Percentiles rank a stretch among this genome's conserved stretches.
These are phyloP conservation scores for Lycodopsis pacificus DNA, from an alignment of 2,797 vertebrate genomes.

Conservation along the genomic window DNA sequence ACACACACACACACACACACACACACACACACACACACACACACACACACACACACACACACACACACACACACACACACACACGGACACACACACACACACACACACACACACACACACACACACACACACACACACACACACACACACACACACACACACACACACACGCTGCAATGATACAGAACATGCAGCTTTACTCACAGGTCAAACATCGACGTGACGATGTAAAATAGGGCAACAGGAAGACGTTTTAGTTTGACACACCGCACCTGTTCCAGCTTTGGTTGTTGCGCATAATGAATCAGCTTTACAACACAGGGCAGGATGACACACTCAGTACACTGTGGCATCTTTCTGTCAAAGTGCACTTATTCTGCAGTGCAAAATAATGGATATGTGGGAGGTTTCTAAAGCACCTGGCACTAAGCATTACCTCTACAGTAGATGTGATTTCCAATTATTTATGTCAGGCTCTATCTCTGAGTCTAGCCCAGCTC, in stretches of 20 bases:
- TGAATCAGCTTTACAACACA: slow-evolving; percentile 33
- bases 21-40: not conserved
- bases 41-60: no score
- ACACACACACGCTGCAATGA: slow-evolving; percentile 38
- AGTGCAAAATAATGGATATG: slow-evolving; percentile 44
- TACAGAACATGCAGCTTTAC: slow-evolving; percentile 47
- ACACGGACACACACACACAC: not conserved
- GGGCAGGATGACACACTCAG: slow-evolving; percentile 32
- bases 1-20: slow-evolving; percentile 23
- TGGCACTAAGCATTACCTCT: slow-evolving; percentile 45
- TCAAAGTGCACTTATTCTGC: slow-evolving; percentile 12
- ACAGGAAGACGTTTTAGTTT: slow-evolving; percentile 65
- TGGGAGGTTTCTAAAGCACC: slow-evolving; percentile 43
- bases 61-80: no score
- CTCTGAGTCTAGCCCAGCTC: slow-evolving; percentile 22
- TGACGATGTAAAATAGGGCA: slow-evolving; percentile 65
- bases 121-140: no score
- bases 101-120: no score
- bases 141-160: not conserved
- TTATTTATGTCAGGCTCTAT: slow-evolving; percentile 49
- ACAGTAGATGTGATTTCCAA: slow-evolving; percentile 58
- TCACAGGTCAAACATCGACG: slow-evolving; percentile 78
- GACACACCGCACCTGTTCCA: slow-evolving; percentile 54
- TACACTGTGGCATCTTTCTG: slow-evolving; percentile 24
- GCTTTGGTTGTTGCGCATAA: slow-evolving; percentile 68